Evolutionary conservation across 2,113 vertebrate genomes (phyloP).

Genomic region (Salvelinus namaycush): DNA sequence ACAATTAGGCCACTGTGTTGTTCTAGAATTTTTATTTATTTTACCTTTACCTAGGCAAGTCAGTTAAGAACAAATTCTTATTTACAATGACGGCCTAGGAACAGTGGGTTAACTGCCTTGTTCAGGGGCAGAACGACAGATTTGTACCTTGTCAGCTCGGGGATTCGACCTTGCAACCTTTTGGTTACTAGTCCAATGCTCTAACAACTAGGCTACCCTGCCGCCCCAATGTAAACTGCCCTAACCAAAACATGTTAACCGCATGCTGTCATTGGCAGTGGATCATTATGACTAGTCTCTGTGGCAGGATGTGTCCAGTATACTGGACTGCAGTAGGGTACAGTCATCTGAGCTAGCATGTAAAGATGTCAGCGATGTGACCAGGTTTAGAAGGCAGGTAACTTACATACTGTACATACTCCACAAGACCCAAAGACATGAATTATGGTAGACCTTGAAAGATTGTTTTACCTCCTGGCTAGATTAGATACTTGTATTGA

Average conservation of each 20-base stretch:
- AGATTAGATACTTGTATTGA: neutral
- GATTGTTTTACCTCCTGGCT: neutral
- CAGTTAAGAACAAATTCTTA: too few relatives aligned
- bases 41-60: too few relatives aligned
- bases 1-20: conserved; percentile 1
- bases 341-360: neutral
- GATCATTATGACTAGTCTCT: neutral
- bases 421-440: neutral
- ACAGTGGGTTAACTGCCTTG: too few relatives aligned
- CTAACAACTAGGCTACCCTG: too few relatives aligned
- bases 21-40: neutral
- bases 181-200: too few relatives aligned
- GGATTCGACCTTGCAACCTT: too few relatives aligned
- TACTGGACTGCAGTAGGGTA: neutral
- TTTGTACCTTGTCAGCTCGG: too few relatives aligned
- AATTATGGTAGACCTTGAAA: neutral
- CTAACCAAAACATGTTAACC: neutral
- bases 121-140: too few relatives aligned
- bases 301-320: neutral
- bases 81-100: too few relatives aligned
- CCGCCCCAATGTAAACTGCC: neutral
- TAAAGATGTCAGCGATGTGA: neutral
- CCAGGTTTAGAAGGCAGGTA: neutral
- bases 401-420: neutral
- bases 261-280: neutral